phyloP scores from a whole-genome alignment of 2,797 vertebrate genomes.

The Rhyacichthys aspro region DNA sequence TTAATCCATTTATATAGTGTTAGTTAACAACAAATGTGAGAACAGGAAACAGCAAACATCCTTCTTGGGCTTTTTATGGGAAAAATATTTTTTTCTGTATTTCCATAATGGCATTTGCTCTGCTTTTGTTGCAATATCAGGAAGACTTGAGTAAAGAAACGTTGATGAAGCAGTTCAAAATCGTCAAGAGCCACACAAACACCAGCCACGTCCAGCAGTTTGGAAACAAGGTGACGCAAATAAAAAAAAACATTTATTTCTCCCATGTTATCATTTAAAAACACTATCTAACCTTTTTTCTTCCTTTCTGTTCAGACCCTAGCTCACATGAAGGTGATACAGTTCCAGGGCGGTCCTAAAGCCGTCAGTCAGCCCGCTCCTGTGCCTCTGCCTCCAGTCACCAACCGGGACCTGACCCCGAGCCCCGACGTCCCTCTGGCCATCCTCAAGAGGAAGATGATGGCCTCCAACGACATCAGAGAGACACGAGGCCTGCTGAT shows the following conservation, averaged over 20 bases:
- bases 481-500: constrained; percentile 70
- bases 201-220: constrained; percentile 98
- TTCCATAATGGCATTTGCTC: background rate
- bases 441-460: constrained; percentile 92
- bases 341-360: constrained; percentile 88
- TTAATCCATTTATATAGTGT: too few species aligned
- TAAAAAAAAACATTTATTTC: too few species aligned
- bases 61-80: too few species aligned
- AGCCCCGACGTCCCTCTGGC: constrained; percentile 92
- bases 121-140: constrained; percentile 68
- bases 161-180: constrained; percentile 88
- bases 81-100: background rate
- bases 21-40: too few species aligned
- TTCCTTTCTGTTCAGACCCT: constrained; percentile 80
- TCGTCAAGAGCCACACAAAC: constrained; percentile 91
- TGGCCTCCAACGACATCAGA: constrained; percentile 83
- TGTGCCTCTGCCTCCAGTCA: constrained; percentile 72
- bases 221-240: constrained; percentile 87
- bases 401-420: constrained; percentile 82
- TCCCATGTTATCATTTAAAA: background rate
- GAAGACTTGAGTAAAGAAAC: constrained; percentile 92
- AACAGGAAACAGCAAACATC: too few species aligned
- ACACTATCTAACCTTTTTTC: background rate
- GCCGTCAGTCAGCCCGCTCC: constrained; percentile 53
- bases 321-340: constrained; percentile 88